Conservation (phyloP, 2,888 invertebrate genomes). For the Xestia ashworthii region DNA sequence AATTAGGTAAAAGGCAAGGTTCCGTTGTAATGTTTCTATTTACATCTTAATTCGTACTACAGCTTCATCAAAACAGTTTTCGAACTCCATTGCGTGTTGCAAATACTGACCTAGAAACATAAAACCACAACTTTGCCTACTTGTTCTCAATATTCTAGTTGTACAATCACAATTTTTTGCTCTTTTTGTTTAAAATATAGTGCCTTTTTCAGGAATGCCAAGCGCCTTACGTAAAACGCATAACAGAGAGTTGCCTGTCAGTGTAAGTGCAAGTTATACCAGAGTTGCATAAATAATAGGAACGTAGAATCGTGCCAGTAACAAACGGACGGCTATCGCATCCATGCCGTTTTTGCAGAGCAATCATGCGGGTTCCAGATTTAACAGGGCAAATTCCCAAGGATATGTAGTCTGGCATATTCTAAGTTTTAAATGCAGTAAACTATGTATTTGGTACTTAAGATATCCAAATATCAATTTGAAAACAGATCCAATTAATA, state of each 20-base stretch:
- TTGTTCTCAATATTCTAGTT: conserved; percentile 51
- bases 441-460: not conserved
- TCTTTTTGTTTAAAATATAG: conserved; percentile 42
- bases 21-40: conserved; percentile 18
- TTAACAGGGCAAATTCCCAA: not conserved
- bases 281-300: conserved; percentile 33
- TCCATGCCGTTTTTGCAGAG: not conserved
- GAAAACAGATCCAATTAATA: not conserved
- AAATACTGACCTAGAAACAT: conserved; percentile 49
- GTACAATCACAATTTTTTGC: conserved; percentile 45
- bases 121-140: conserved; percentile 54
- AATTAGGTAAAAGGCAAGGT: conserved; percentile 19
- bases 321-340: not conserved
- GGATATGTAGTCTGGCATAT: not conserved
- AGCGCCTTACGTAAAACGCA: conserved; percentile 52
- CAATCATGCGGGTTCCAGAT: not conserved
- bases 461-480: not conserved
- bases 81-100: conserved; percentile 49
- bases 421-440: not conserved
- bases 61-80: conserved; percentile 48
- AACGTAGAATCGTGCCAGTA: not conserved
- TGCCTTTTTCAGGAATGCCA: conserved; percentile 13
- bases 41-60: conserved; percentile 1
- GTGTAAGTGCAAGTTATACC: conserved; percentile 33
- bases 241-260: conserved; percentile 44